These are phyloP conservation scores for Tinamus major DNA, from an alignment of 2,797 vertebrate genomes.

Conservation along the genomic window DNA sequence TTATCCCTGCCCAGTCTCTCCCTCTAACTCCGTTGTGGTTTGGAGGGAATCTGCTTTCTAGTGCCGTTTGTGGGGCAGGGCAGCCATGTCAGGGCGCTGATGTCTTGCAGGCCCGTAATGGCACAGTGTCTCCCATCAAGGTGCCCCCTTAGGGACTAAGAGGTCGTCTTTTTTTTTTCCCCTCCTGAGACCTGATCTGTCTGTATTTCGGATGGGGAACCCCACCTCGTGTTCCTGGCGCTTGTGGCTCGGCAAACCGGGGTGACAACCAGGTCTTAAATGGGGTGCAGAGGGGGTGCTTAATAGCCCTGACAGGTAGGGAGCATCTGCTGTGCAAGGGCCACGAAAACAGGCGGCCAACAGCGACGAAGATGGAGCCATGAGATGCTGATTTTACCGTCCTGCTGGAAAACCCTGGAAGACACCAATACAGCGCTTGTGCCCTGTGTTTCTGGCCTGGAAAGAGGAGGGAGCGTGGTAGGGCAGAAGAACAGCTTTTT, in stretches of 20 bases:
- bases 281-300: no score
- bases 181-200: neutral
- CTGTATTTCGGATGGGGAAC: neutral
- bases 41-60: accelerated
- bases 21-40: neutral
- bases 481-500: accelerated
- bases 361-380: no score
- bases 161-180: neutral
- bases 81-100: accelerated
- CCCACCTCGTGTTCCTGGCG: neutral
- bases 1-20: neutral
- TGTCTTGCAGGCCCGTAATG: neutral
- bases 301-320: no score
- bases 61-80: neutral
- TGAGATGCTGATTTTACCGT: neutral
- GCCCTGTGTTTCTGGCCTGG: accelerated
- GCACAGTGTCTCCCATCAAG: no score
- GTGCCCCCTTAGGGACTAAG: no score
- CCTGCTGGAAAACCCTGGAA: accelerated
- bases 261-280: no score
- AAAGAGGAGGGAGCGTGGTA: neutral
- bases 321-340: no score
- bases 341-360: no score
- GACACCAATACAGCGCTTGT: accelerated
- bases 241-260: no score